These are phyloP conservation scores for Amniataba percoides DNA, from an alignment of 2,797 vertebrate genomes.

Conservation along the genomic window DNA sequence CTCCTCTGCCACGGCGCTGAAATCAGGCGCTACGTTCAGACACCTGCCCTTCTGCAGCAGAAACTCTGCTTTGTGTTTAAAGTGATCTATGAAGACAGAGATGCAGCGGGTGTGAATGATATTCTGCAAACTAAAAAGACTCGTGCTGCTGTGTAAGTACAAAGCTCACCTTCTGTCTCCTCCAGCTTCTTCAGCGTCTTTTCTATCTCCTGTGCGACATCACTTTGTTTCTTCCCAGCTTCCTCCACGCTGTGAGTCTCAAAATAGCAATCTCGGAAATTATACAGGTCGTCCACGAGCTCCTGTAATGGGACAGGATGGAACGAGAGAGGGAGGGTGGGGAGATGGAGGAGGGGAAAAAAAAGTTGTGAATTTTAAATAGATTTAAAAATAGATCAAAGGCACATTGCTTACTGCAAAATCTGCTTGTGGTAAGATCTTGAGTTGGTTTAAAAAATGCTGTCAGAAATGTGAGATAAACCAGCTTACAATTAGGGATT, in stretches of 20 bases:
- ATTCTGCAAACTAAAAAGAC: background rate
- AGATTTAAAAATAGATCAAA: slow-evolving; percentile 19
- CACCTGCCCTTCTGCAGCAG: slow-evolving; percentile 90
- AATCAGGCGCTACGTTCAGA: slow-evolving; percentile 87
- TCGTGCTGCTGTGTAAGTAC: background rate
- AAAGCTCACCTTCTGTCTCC: slow-evolving; percentile 84
- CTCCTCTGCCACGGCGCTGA: slow-evolving; percentile 87
- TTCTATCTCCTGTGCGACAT: slow-evolving; percentile 86
- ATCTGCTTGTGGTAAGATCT: background rate
- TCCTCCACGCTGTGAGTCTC: slow-evolving; percentile 89
- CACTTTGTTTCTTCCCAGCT: slow-evolving; percentile 87
- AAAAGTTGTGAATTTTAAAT: background rate
- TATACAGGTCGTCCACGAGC: slow-evolving; percentile 89
- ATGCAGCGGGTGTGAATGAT: background rate
- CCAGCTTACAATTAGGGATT: too few relatives aligned
- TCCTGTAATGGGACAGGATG: slow-evolving; percentile 76
- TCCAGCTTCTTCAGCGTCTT: slow-evolving; percentile 86
- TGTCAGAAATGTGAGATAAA: background rate
- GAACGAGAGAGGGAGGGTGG: background rate
- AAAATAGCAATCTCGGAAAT: slow-evolving; percentile 92
- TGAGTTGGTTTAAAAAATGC: background rate
- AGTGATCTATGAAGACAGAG: slow-evolving; percentile 76
- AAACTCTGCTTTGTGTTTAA: slow-evolving; percentile 85
- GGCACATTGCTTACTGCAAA: background rate
- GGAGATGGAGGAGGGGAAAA: background rate